A percentile compares a stretch with the other conserved stretches of the same genome.
phyloP scores from a whole-genome alignment of 2,797 vertebrate species.

The Adrianichthys oophorus region DNA sequence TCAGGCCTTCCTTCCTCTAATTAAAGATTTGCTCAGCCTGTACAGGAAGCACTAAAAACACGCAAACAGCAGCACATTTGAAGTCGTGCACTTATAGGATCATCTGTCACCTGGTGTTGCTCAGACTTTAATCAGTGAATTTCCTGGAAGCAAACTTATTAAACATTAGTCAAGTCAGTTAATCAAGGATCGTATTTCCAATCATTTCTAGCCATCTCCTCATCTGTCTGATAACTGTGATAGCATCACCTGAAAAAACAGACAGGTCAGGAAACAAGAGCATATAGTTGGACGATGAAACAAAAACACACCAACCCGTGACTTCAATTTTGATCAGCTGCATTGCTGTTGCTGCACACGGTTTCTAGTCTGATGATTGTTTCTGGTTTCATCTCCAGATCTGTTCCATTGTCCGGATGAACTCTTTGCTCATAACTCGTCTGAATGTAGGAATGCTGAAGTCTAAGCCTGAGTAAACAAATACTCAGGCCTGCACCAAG shows the following conservation, averaged over 20 bases:
- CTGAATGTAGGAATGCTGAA: conserved; percentile 2
- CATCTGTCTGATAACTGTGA: too few species aligned
- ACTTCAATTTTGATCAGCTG: background rate
- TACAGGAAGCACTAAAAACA: too few species aligned
- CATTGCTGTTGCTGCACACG: background rate
- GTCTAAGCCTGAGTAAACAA: conserved; percentile 3
- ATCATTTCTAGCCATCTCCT: too few species aligned
- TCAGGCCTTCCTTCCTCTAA: background rate
- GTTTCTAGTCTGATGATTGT: background rate
- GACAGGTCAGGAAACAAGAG: too few species aligned
- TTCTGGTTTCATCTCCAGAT: background rate
- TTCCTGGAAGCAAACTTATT: background rate
- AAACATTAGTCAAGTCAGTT: background rate
- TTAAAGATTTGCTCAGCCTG: background rate
- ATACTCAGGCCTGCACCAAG: background rate
- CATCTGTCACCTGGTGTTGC: too few species aligned
- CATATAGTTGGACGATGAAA: too few species aligned
- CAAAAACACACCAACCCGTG: background rate
- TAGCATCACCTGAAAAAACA: too few species aligned
- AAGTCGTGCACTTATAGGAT: too few species aligned
- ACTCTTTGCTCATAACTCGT: background rate
- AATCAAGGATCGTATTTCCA: background rate
- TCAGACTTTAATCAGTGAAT: background rate
- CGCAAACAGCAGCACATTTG: too few species aligned
- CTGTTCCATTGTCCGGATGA: background rate